These are phyloP conservation scores for Panurus biarmicus DNA, from an alignment of 2,113 vertebrate genomes.

Conservation along the genomic window DNA sequence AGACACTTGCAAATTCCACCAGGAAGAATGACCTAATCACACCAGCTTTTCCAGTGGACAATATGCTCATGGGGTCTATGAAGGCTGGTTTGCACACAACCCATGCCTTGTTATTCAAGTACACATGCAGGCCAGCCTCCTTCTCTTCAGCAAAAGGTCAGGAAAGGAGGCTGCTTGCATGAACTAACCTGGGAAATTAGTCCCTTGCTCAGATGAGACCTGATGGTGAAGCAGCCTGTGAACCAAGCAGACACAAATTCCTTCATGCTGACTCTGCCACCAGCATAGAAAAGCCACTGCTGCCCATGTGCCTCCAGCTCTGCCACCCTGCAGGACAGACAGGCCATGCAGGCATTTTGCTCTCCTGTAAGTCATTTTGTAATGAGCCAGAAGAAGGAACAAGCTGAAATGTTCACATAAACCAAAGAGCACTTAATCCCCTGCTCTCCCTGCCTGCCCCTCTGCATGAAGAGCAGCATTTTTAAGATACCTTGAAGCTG, in stretches of 20 bases:
- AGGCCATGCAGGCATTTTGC: neutral
- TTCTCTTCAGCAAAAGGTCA: neutral
- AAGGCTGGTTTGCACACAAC: neutral
- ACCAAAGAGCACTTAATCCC: neutral
- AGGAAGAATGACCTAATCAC: neutral
- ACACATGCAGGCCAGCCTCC: neutral
- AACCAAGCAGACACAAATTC: neutral
- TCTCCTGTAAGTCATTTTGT: neutral
- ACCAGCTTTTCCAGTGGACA: neutral
- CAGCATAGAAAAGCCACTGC: neutral
- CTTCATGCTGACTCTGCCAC: neutral
- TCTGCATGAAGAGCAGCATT: neutral
- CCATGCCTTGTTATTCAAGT: neutral
- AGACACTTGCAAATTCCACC: neutral
- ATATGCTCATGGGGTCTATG: neutral
- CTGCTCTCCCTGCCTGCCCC: neutral
- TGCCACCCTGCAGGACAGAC: neutral
- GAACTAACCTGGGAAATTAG: neutral
- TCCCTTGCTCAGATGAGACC: neutral
- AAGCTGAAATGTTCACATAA: neutral
- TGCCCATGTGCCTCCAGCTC: neutral
- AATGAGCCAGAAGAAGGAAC: neutral
- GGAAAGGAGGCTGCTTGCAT: neutral
- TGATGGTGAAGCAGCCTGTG: neutral
- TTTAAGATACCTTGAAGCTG: neutral